A percentile compares a stretch with the other conserved stretches of the same genome.
Evolutionary conservation across 2,888 invertebrate genomes (phyloP).

Genomic region (Drosophila mercatorum): DNA sequence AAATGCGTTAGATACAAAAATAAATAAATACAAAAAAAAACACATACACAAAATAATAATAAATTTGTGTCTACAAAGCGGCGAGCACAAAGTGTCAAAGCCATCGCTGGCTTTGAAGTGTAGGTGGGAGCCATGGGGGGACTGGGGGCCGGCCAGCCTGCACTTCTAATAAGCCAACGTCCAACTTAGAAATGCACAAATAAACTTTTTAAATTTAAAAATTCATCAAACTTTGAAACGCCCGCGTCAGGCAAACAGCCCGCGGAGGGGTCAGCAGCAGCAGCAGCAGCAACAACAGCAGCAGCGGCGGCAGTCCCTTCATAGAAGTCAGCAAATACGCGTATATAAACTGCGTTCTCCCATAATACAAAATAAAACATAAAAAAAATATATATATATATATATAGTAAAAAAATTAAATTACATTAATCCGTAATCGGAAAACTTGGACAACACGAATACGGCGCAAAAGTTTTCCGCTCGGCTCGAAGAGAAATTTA

Average conservation of each 20-base stretch:
- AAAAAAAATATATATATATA: constrained; percentile 30
- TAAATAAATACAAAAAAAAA: background rate
- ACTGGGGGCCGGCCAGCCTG: constrained; percentile 32
- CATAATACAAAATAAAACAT: constrained; percentile 27
- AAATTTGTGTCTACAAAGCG: constrained; percentile 17
- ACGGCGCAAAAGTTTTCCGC: constrained; percentile 60
- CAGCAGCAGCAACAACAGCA: constrained; percentile 22
- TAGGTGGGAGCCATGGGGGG: background rate
- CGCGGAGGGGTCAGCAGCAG: constrained; percentile 49
- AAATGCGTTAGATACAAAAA: constrained; percentile 4
- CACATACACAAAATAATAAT: constrained; percentile 2
- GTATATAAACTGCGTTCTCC: constrained; percentile 24
- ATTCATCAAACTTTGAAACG: constrained; percentile 77
- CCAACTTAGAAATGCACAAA: constrained; percentile 78
- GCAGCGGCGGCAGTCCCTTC: constrained; percentile 32
- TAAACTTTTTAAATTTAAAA: constrained; percentile 80
- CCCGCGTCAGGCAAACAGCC: constrained; percentile 66
- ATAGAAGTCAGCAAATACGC: constrained; percentile 40
- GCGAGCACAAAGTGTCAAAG: constrained; percentile 50
- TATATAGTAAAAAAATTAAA: constrained; percentile 51
- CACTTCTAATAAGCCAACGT: constrained; percentile 70
- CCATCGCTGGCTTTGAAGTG: constrained; percentile 61
- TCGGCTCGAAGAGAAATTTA: constrained; percentile 53
- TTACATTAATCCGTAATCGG: constrained; percentile 82
- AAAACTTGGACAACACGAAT: constrained; percentile 71